phyloP scores from a whole-genome alignment of 2,113 vertebrate species.

The Panthera uncia region DNA sequence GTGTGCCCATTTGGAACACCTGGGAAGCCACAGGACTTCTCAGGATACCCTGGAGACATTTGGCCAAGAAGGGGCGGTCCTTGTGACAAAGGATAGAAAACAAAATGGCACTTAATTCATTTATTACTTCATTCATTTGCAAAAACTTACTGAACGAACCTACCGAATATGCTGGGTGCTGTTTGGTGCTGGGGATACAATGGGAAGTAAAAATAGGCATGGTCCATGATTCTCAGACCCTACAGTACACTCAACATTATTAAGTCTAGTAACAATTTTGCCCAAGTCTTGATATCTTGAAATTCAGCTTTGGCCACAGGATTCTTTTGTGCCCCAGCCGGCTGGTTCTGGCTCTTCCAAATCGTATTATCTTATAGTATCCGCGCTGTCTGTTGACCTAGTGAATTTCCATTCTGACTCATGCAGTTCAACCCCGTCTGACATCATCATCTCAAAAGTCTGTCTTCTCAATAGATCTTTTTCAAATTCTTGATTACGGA shows the following conservation, averaged over 20 bases:
- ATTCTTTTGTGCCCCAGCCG: not conserved
- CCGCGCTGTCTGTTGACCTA: not conserved
- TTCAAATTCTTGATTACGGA: not conserved
- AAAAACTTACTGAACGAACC: not conserved
- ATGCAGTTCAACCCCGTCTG: not conserved
- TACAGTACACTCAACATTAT: not conserved
- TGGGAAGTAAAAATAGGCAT: not conserved
- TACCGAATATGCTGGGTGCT: not conserved
- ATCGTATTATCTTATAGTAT: not conserved
- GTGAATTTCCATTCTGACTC: slow-evolving; percentile 59
- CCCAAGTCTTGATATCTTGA: not conserved
- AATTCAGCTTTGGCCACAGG: not conserved
- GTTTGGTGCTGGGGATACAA: not conserved
- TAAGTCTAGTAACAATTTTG: not conserved
- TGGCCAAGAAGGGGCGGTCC: not conserved
- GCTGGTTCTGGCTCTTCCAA: not conserved
- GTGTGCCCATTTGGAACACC: not conserved
- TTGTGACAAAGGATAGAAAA: not conserved
- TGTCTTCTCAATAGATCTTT: not conserved
- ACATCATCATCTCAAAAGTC: slow-evolving; percentile 9
- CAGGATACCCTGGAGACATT: not conserved
- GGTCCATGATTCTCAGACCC: not conserved
- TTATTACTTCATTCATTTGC: not conserved
- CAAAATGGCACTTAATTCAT: not conserved
- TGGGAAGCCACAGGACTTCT: not conserved